These are phyloP conservation scores for Erethizon dorsatum DNA, from an alignment of 2,797 vertebrate genomes.

Conservation along the genomic window DNA sequence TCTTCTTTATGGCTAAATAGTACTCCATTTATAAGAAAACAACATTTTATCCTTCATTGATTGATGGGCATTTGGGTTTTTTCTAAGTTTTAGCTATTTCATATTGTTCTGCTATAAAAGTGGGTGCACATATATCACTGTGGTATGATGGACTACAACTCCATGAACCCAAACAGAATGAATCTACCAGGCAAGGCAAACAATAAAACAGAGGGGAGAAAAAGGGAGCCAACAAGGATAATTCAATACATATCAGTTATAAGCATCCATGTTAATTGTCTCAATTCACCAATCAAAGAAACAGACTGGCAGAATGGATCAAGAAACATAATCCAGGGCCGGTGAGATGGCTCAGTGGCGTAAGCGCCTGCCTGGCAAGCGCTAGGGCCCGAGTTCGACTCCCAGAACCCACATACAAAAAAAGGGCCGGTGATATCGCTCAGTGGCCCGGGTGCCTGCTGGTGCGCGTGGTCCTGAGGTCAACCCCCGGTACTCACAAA, in stretches of 20 bases:
- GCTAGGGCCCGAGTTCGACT: too few species aligned
- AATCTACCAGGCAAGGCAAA: background rate
- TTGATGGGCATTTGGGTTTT: background rate
- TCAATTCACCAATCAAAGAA: background rate
- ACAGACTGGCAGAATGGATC: background rate
- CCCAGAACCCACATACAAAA: too few species aligned
- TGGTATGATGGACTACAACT: too few species aligned
- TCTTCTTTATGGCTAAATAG: background rate
- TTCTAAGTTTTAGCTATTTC: background rate
- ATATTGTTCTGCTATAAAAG: background rate
- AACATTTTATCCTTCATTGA: background rate
- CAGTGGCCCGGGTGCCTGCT: too few species aligned
- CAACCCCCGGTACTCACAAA: too few species aligned
- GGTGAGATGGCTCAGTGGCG: too few species aligned
- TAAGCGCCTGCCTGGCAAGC: too few species aligned
- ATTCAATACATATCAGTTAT: background rate
- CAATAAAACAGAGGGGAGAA: background rate
- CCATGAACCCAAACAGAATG: background rate
- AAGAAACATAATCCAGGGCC: too few species aligned
- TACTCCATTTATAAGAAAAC: background rate
- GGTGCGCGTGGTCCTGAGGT: too few species aligned
- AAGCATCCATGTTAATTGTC: background rate
- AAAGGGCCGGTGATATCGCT: too few species aligned
- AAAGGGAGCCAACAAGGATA: background rate
- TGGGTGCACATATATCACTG: background rate